phyloP scores from a whole-genome alignment of 1,140 invertebrate species.

The Branchinecta lindahli region DNA sequence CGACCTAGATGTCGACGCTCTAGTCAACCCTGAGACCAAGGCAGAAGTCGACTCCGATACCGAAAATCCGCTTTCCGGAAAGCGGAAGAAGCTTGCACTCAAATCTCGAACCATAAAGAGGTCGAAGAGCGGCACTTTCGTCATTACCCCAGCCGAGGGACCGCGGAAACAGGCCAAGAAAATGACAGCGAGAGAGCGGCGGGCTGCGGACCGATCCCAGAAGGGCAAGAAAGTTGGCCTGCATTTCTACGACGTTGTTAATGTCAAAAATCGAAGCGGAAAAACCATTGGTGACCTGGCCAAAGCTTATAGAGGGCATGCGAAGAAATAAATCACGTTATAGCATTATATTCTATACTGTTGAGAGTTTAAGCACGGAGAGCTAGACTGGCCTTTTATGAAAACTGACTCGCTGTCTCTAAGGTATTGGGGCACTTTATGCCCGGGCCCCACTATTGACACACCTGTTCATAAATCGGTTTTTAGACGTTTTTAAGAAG shows the following conservation, averaged over 20 bases:
- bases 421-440: no score
- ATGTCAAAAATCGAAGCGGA: conserved; percentile 74
- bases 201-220: conserved; percentile 51
- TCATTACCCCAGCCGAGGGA: background rate
- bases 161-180: conserved; percentile 18
- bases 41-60: conserved; percentile 17
- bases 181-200: conserved; percentile 56
- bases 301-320: conserved; percentile 23
- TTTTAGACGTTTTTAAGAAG: no score
- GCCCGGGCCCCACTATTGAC: no score
- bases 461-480: no score
- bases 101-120: background rate
- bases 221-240: conserved; percentile 75
- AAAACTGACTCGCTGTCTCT: no score
- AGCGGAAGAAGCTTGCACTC: conserved; percentile 13
- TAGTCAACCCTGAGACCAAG: background rate
- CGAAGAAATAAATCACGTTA: conserved; percentile 20
- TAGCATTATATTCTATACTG: no score
- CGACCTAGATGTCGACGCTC: background rate
- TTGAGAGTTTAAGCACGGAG: no score
- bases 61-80: conserved; percentile 31
- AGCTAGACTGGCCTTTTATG: no score
- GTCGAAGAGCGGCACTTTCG: background rate
- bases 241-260: conserved; percentile 80
- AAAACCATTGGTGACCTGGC: conserved; percentile 21